Evolutionary conservation across 2,113 vertebrate genomes (phyloP), one percentile per base, ranked within the genome.

Genomic region (Plecotus auritus): DNA sequence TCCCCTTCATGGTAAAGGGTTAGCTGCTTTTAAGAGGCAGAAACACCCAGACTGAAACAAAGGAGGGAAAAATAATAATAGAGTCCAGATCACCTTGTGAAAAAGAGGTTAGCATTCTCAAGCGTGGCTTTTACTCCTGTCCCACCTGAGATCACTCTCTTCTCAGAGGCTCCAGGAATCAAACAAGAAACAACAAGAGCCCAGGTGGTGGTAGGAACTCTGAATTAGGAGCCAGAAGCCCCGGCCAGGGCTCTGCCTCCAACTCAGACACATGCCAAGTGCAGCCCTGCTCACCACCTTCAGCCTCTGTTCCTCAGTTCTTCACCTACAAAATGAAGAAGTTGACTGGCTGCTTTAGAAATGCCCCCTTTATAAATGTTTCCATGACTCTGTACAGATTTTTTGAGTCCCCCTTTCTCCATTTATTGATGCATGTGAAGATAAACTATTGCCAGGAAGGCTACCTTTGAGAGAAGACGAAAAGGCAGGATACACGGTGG

Each of bases 1-100:
- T 67, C 94, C 81, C 59, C 91, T 88, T 88, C 26, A 5, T 32
- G 45, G 91, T 47, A 76, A 93, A 92, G 77, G 77, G 47, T 92
- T 93, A 85, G 51, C 37, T 80, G 77, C 13, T 87, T 94, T 97
- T 90, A 92, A 93, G 77, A 92, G 85, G 74, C 64, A 95, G 76
- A 96, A 92, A 92, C 30, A 56, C 47, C 87, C 0, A 0, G 35
- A n/a, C 32, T 42, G 67, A 94, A 89, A 88, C 89, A 87, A 85
- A 89, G 74, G 35, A 64, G 17, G 51, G 23, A 17, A 54, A 89
- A 70, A 54, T 13, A 72, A 49, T 17, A 69, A 54, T 26, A 32
- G 28, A 30, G 74, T 88, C 54, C 85, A 56, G 6, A 70, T 88
- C 0, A 0, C n/a, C 37, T 92, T 47, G 42, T 45, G 7, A 80